A percentile compares a stretch with the other conserved stretches of the same genome.
phyloP scores from a whole-genome alignment of 2,113 vertebrate species.

The Atlantisia rogersi region DNA sequence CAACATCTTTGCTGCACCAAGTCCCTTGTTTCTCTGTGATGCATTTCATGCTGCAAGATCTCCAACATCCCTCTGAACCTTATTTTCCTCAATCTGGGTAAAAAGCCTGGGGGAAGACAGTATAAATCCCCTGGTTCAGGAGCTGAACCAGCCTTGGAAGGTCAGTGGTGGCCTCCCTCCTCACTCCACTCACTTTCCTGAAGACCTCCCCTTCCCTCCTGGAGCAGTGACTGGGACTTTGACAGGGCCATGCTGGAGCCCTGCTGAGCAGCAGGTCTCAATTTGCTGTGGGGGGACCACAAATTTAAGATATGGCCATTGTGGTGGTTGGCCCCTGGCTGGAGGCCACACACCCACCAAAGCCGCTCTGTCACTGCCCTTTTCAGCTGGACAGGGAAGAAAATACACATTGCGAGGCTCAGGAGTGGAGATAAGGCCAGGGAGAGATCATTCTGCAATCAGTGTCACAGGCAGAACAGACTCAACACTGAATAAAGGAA shows the following conservation, averaged over 20 bases:
- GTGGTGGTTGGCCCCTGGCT: no score
- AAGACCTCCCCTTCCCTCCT: not conserved
- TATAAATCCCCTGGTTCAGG: not conserved
- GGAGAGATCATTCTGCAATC: no score
- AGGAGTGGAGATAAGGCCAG: no score
- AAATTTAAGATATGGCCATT: accelerated
- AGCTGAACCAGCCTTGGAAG: not conserved
- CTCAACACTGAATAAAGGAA: no score
- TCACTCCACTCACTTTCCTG: accelerated
- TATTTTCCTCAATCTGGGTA: not conserved
- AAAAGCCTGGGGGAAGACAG: accelerated
- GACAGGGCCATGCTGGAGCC: not conserved
- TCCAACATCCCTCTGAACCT: not conserved
- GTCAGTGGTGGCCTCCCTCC: not conserved
- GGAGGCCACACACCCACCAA: no score
- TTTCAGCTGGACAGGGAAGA: no score
- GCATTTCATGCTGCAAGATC: not conserved
- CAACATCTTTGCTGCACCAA: not conserved
- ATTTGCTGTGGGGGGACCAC: accelerated
- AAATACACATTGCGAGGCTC: no score
- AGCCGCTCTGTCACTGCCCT: no score
- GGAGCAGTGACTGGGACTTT: accelerated
- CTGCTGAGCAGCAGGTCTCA: not conserved
- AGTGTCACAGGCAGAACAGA: no score
- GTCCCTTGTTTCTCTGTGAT: not conserved